A percentile compares a stretch with the other conserved stretches of the same genome.
phyloP scores from a whole-genome alignment of 2,888 invertebrate genomes.

The Hartigia nigra region DNA sequence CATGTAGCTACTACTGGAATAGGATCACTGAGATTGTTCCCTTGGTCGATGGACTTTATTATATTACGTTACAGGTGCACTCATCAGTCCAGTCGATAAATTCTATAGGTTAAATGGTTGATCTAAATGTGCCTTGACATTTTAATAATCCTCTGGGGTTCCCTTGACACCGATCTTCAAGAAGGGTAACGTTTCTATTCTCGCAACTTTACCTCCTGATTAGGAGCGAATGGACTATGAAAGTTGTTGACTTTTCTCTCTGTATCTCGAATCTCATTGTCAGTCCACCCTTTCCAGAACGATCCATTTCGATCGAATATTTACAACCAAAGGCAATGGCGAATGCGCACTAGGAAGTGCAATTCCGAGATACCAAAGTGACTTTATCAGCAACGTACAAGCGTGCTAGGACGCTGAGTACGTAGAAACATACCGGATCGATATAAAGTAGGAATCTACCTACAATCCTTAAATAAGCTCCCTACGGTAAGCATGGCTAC shows the following conservation, averaged over 20 bases:
- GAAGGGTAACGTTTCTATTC: not conserved
- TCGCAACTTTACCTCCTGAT: not conserved
- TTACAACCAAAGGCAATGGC: not conserved
- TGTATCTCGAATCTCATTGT: not conserved
- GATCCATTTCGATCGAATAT: not conserved
- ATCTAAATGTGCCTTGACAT: not conserved
- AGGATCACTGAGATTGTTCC: not conserved
- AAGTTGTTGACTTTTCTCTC: not conserved
- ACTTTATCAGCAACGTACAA: not conserved
- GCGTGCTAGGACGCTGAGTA: not conserved
- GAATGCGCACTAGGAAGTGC: not conserved
- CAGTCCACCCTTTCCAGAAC: not conserved
- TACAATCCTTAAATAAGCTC: slow-evolving; percentile 37
- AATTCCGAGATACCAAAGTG: not conserved
- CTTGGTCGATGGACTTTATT: not conserved
- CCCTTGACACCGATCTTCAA: not conserved
- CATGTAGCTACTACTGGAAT: not conserved
- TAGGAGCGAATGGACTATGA: not conserved
- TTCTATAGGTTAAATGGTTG: not conserved
- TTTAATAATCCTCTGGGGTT: not conserved
- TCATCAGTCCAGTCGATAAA: not conserved
- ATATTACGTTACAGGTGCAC: not conserved
- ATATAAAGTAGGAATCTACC: slow-evolving; percentile 19
- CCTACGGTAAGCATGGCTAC: slow-evolving; percentile 17
- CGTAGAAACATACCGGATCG: slow-evolving; percentile 25